Percentiles rank a stretch among this genome's conserved stretches.
These are phyloP conservation scores for Clarias fuscus DNA, from an alignment of 2,797 vertebrate species.

Conservation along the genomic window DNA sequence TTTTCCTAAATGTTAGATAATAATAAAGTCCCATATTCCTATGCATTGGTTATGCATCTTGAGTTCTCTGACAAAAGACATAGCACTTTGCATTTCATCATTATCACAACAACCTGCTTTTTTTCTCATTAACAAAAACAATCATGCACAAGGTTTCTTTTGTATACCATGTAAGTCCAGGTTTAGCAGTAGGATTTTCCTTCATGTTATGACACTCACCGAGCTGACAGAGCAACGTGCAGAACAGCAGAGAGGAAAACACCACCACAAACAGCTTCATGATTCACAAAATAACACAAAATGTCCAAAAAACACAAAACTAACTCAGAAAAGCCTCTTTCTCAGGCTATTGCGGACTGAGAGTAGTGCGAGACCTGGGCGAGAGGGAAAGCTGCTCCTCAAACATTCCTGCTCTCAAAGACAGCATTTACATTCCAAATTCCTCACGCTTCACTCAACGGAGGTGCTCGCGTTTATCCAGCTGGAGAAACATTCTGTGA, in stretches of 20 bases:
- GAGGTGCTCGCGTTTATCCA: constrained; percentile 72
- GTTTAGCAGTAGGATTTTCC: not conserved
- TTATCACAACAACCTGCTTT: not conserved
- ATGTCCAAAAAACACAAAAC: not conserved
- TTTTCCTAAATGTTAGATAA: no score
- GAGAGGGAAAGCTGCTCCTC: constrained; percentile 66
- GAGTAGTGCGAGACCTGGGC: constrained; percentile 1
- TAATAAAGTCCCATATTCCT: no score
- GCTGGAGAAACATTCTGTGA: constrained; percentile 62
- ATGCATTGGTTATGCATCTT: not conserved
- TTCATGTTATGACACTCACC: constrained; percentile 67
- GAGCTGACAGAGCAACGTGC: constrained; percentile 67
- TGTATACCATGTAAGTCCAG: not conserved
- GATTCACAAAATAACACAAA: not conserved
- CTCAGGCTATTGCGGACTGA: not conserved
- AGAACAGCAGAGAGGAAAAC: constrained; percentile 65
- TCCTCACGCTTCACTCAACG: constrained; percentile 69
- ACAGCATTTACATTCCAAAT: constrained; percentile 64
- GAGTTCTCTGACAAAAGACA: not conserved
- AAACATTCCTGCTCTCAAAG: constrained; percentile 68
- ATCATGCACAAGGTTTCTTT: not conserved
- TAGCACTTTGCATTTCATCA: not conserved
- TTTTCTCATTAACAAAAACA: not conserved
- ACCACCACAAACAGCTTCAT: constrained; percentile 64
- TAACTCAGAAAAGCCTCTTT: not conserved